phyloP scores from a whole-genome alignment of 2,888 invertebrate genomes.

The Notocelia uddmanniana region DNA sequence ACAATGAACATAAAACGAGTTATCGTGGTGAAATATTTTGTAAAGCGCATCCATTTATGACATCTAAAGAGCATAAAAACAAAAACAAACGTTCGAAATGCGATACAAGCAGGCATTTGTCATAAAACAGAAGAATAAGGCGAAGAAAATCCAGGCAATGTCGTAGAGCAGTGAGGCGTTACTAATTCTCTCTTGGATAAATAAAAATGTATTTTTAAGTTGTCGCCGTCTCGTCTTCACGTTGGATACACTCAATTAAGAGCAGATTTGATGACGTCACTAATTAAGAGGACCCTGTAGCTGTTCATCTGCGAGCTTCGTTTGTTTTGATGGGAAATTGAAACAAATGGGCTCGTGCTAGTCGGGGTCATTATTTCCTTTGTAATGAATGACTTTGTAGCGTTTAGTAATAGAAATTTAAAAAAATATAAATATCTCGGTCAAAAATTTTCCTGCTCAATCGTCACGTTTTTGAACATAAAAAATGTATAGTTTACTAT shows the following conservation, averaged over 20 bases:
- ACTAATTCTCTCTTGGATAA: conserved; percentile 65
- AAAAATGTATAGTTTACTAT: no score
- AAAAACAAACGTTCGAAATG: conserved; percentile 35
- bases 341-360: conserved; percentile 21
- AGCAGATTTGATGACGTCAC: conserved; percentile 59
- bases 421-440: neutral
- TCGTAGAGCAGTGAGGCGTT: conserved; percentile 59
- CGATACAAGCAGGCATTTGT: conserved; percentile 44
- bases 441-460: neutral
- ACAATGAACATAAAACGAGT: conserved; percentile 38
- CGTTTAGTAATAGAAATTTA: neutral
- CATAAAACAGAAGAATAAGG: conserved; percentile 48
- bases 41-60: conserved; percentile 39
- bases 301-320: conserved; percentile 14
- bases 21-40: conserved; percentile 40
- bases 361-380: neutral
- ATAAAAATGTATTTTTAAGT: conserved; percentile 79
- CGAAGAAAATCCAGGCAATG: conserved; percentile 52
- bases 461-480: neutral
- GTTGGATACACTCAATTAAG: conserved; percentile 75
- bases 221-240: conserved; percentile 75
- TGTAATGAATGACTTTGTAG: neutral
- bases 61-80: conserved; percentile 30
- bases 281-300: conserved; percentile 35
- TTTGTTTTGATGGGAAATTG: conserved; percentile 31